Evolutionary conservation across 2,797 vertebrate genomes (phyloP).

Genomic region (Acrossocheilus fasciatus): DNA sequence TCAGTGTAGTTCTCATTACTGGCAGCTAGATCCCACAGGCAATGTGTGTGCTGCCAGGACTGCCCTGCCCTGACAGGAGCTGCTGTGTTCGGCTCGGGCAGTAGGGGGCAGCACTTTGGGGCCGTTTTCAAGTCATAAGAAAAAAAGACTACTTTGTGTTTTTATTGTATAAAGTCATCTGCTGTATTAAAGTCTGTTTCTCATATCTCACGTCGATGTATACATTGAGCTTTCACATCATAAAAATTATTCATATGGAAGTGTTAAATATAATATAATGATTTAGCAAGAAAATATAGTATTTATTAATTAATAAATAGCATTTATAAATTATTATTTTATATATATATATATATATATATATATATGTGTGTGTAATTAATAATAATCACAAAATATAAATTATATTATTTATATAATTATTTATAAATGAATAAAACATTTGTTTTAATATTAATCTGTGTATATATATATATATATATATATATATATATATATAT

Average conservation of each 20-base stretch:
- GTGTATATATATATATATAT: no score
- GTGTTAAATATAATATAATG: not conserved
- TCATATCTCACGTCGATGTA: not conserved
- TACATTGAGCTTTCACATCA: not conserved
- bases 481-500: no score
- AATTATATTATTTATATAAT: no score
- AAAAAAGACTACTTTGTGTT: not conserved
- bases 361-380: no score
- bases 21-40: constrained; percentile 14
- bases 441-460: no score
- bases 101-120: not conserved
- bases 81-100: not conserved
- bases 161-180: not conserved
- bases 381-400: no score
- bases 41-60: constrained; percentile 16
- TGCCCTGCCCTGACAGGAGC: not conserved
- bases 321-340: no score
- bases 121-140: not conserved
- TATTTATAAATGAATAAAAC: no score
- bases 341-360: no score
- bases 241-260: not conserved
- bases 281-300: not conserved
- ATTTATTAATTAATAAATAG: no score
- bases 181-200: not conserved
- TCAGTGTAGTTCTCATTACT: constrained; percentile 3